Evolutionary conservation across 2,888 invertebrate genomes (phyloP).

Genomic region (Myopa testacea): DNA sequence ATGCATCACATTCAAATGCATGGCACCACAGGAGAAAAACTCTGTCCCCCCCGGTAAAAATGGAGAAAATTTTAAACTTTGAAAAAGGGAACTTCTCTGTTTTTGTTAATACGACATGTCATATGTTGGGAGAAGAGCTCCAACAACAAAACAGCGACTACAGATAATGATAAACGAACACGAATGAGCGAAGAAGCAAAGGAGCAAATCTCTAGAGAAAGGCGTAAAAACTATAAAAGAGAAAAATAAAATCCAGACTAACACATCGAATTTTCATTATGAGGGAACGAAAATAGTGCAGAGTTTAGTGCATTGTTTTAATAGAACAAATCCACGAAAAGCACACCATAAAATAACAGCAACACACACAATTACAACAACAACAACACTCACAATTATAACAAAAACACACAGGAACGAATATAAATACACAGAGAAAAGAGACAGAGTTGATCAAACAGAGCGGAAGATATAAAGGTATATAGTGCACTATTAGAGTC

Average conservation of each 20-base stretch:
- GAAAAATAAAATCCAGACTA: neutral
- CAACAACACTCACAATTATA: no score
- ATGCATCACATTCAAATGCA: neutral
- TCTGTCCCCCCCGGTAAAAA: neutral
- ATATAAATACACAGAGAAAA: neutral
- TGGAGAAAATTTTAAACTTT: neutral
- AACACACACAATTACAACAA: no score
- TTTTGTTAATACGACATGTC: neutral
- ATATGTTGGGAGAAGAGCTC: neutral
- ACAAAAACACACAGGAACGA: neutral
- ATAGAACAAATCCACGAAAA: no score
- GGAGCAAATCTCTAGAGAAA: neutral
- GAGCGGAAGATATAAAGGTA: no score
- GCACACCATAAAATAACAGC: no score
- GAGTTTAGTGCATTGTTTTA: no score
- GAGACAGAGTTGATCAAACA: no score
- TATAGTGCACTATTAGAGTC: no score
- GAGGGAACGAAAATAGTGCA: slow-evolving; percentile 1
- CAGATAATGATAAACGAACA: neutral
- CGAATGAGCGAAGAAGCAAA: neutral
- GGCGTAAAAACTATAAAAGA: neutral
- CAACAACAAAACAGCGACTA: neutral
- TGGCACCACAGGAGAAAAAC: neutral
- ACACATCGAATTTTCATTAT: slow-evolving; percentile 41
- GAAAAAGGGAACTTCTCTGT: neutral